phyloP scores from a whole-genome alignment of 2,113 vertebrate species.

The Cromileptes altivelis region DNA sequence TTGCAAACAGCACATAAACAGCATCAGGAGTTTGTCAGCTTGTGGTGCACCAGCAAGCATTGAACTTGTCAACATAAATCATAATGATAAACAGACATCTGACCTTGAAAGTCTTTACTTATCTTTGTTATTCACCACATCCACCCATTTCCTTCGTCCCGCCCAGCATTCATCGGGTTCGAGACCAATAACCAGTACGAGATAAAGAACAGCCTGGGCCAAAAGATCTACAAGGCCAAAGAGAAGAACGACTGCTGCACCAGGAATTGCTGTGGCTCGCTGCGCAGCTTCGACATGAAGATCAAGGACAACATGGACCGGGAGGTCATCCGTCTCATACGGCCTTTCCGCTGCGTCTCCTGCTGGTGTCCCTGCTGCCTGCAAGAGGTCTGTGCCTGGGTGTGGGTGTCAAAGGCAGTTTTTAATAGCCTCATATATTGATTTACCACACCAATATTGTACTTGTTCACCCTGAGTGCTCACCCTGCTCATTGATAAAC shows the following conservation, averaged over 20 bases:
- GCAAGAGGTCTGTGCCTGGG: slow-evolving; percentile 86
- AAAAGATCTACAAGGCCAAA: slow-evolving; percentile 89
- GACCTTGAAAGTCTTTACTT: slow-evolving; percentile 11
- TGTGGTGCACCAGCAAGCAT: background rate
- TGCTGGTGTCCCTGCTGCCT: slow-evolving; percentile 92
- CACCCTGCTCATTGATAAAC: background rate
- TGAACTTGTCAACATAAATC: background rate
- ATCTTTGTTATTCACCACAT: background rate
- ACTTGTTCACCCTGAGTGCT: background rate
- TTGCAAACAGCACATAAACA: background rate
- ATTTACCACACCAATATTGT: slow-evolving; percentile 7
- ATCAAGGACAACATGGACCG: slow-evolving; percentile 87
- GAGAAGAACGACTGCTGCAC: slow-evolving; percentile 92
- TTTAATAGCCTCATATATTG: background rate
- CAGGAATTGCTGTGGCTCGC: slow-evolving; percentile 91
- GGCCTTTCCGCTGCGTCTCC: slow-evolving; percentile 89
- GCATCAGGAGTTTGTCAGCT: background rate
- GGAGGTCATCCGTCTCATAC: slow-evolving; percentile 89
- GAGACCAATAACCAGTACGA: slow-evolving; percentile 91
- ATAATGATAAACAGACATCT: background rate
- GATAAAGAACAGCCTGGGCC: slow-evolving; percentile 89
- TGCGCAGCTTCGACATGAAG: slow-evolving; percentile 90
- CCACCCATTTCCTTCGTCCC: background rate
- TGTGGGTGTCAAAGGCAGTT: background rate
- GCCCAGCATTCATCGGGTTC: slow-evolving; percentile 87